Percentiles rank a stretch among this genome's conserved stretches.
phyloP scores from a whole-genome alignment of 2,888 invertebrate species.

The Netelia inedita region DNA sequence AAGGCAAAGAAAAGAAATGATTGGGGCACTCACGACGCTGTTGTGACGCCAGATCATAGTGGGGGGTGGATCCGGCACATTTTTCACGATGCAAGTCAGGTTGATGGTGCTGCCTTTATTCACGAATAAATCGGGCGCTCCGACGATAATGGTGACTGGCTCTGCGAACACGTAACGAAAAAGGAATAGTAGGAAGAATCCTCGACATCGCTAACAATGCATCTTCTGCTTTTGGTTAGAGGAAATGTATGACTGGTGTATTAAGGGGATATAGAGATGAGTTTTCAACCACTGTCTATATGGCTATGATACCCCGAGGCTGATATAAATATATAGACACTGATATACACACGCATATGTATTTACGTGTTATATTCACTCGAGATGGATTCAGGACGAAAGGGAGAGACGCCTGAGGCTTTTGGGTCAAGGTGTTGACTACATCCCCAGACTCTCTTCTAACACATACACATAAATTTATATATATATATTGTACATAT shows the following conservation, averaged over 20 bases:
- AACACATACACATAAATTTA: constrained; percentile 17
- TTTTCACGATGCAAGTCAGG: constrained; percentile 93
- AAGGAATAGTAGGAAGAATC: constrained; percentile 5
- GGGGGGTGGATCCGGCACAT: constrained; percentile 94
- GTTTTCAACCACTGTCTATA: constrained; percentile 36
- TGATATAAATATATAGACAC: constrained; percentile 31
- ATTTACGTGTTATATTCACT: neutral
- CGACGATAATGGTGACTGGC: constrained; percentile 93
- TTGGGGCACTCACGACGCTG: constrained; percentile 85
- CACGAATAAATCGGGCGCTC: constrained; percentile 93
- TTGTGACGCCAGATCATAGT: constrained; percentile 95
- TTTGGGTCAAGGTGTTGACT: constrained; percentile 73
- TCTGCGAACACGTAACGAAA: constrained; percentile 86
- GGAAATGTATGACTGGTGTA: constrained; percentile 17
- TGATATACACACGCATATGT: neutral
- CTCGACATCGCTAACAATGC: constrained; percentile 50
- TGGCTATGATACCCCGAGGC: constrained; percentile 36
- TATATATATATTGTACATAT: neutral
- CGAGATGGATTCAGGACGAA: constrained; percentile 34
- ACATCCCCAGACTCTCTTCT: constrained; percentile 65
- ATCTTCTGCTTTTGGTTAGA: constrained; percentile 7
- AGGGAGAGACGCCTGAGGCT: constrained; percentile 51
- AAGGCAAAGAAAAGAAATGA: constrained; percentile 31
- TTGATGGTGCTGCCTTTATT: constrained; percentile 96
- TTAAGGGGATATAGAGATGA: constrained; percentile 14